phyloP scores from a whole-genome alignment of 2,888 invertebrate species.

The Caenorhabditis uteleia region DNA sequence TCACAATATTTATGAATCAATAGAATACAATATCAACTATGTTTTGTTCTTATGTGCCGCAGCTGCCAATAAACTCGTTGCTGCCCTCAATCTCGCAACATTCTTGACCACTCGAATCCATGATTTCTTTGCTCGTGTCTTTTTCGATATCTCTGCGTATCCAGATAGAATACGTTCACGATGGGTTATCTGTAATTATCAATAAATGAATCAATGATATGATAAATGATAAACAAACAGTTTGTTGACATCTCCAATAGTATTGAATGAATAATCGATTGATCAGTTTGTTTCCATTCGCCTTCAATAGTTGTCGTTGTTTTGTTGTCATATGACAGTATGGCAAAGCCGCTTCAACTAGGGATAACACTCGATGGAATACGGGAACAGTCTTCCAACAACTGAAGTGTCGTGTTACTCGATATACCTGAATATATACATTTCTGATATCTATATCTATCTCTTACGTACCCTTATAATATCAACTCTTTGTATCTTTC shows the following conservation, averaged over 20 bases:
- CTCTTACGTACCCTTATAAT: conserved; percentile 19
- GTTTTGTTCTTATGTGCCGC: conserved; percentile 6
- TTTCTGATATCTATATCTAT: background rate
- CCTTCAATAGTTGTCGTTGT: conserved; percentile 27
- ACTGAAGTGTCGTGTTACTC: conserved; percentile 58
- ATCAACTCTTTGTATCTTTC: conserved; percentile 34
- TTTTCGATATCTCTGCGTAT: conserved; percentile 26
- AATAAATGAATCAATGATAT: background rate
- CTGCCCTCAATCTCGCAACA: conserved; percentile 25
- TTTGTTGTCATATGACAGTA: conserved; percentile 27
- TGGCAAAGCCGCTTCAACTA: conserved; percentile 46
- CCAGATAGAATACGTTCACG: conserved; percentile 29
- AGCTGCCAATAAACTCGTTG: conserved; percentile 22
- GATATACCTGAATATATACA: conserved; percentile 37
- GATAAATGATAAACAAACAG: conserved; percentile 6
- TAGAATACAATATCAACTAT: no score
- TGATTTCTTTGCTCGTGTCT: conserved; percentile 25
- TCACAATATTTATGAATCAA: no score
- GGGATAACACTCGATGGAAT: conserved; percentile 64
- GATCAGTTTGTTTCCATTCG: conserved; percentile 32
- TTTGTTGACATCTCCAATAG: conserved; percentile 35
- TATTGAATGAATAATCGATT: conserved; percentile 37
- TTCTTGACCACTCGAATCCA: conserved; percentile 38
- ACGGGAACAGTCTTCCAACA: conserved; percentile 59
- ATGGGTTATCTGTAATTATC: conserved; percentile 10